These are phyloP conservation scores for Ormyrus rosae DNA, from an alignment of 2,888 invertebrate genomes.

Conservation along the genomic window DNA sequence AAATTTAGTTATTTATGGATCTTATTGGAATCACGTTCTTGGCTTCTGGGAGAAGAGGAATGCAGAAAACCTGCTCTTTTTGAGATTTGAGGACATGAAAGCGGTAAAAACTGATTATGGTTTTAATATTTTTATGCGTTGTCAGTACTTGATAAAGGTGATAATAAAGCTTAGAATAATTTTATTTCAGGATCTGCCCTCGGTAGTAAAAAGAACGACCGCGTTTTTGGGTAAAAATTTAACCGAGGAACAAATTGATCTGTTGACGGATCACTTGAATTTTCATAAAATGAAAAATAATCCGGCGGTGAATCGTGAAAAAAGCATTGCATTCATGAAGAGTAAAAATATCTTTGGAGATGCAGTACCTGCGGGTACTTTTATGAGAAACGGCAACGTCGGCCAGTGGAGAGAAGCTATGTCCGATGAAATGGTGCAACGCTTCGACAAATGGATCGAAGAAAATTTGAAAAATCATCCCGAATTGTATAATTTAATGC, in stretches of 20 bases:
- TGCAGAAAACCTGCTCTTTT: constrained; percentile 62
- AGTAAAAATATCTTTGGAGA: constrained; percentile 62
- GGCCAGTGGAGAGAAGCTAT: constrained; percentile 74
- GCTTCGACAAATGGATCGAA: constrained; percentile 76
- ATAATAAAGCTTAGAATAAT: constrained; percentile 5
- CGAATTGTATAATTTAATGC: background rate
- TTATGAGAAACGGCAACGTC: constrained; percentile 77
- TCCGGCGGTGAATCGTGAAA: constrained; percentile 77
- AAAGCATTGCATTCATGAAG: constrained; percentile 69
- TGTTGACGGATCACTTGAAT: constrained; percentile 78
- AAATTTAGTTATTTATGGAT: constrained; percentile 61
- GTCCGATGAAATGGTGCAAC: constrained; percentile 68
- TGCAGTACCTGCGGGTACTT: constrained; percentile 68
- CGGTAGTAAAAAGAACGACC: constrained; percentile 71
- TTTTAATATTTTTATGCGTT: too few species aligned
- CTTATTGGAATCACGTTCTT: constrained; percentile 67
- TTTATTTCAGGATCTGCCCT: constrained; percentile 31
- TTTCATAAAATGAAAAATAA: constrained; percentile 80
- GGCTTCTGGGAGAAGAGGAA: constrained; percentile 63
- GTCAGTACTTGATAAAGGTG: constrained; percentile 52
- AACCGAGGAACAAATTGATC: constrained; percentile 74
- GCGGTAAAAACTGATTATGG: too few species aligned
- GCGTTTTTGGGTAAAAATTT: constrained; percentile 77
- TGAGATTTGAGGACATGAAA: constrained; percentile 70
- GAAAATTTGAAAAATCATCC: constrained; percentile 66